Evolutionary conservation across 1,140 invertebrate species (phyloP).

Genomic region (Anoplolepis gracilipes): DNA sequence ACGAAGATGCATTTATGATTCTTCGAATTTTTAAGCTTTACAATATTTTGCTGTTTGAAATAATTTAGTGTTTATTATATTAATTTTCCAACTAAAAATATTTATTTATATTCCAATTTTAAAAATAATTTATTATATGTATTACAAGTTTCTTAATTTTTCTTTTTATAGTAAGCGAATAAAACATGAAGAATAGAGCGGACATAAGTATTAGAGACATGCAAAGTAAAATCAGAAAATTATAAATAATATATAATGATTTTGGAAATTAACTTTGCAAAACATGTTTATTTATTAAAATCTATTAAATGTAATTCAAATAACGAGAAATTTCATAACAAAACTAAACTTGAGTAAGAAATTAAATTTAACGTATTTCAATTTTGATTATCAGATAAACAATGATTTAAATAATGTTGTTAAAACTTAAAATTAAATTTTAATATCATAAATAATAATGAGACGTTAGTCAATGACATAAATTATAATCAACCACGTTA

Average conservation of each 20-base stretch:
- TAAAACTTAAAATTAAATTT: background rate
- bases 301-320: background rate
- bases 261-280: background rate
- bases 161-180: too few relatives aligned
- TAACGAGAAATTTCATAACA: background rate
- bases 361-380: background rate
- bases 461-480: too few relatives aligned
- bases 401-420: background rate
- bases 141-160: too few relatives aligned
- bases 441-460: too few relatives aligned
- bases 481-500: too few relatives aligned
- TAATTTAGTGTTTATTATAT: background rate
- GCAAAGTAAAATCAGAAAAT: background rate
- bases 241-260: background rate
- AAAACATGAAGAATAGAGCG: too few relatives aligned
- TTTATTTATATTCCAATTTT: too few relatives aligned
- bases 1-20: background rate
- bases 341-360: background rate
- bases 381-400: background rate
- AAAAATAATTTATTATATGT: too few relatives aligned
- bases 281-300: background rate
- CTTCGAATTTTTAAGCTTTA: background rate
- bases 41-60: background rate
- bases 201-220: too few relatives aligned
- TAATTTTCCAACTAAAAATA: background rate